A percentile compares a stretch with the other conserved stretches of the same genome.
These are phyloP conservation scores for Branchinecta lindahli DNA, from an alignment of 1,140 invertebrate genomes.

Conservation along the genomic window DNA sequence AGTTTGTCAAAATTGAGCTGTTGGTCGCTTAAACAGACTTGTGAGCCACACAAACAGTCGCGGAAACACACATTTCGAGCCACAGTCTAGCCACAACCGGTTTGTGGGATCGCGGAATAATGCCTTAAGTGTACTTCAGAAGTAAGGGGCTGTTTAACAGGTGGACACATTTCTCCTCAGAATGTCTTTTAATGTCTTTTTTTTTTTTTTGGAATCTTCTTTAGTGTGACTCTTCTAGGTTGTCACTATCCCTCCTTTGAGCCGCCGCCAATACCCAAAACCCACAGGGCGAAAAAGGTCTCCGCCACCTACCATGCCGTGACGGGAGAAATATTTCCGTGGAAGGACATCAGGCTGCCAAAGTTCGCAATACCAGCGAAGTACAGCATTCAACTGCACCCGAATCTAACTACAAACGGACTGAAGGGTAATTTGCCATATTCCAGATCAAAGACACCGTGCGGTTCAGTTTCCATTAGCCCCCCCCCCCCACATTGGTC, in stretches of 20 bases:
- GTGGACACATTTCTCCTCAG: too few relatives aligned
- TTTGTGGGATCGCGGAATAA: too few relatives aligned
- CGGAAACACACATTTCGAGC: too few relatives aligned
- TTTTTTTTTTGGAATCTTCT: too few relatives aligned
- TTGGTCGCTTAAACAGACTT: too few relatives aligned
- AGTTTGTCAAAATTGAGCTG: too few relatives aligned
- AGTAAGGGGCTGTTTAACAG: too few relatives aligned
- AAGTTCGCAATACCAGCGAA: slow-evolving; percentile 56
- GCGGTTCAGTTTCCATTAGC: background rate
- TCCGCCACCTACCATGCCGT: slow-evolving; percentile 44
- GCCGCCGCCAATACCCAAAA: slow-evolving; percentile 21
- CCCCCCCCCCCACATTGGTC: too few relatives aligned
- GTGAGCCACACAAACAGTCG: too few relatives aligned
- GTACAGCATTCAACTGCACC: slow-evolving; percentile 80
- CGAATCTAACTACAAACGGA: slow-evolving; percentile 75
- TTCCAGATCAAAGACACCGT: background rate
- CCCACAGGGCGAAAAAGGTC: slow-evolving; percentile 20
- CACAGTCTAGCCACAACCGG: too few relatives aligned
- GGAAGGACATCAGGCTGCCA: slow-evolving; percentile 71
- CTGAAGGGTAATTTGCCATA: slow-evolving; percentile 49
- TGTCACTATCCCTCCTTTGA: slow-evolving; percentile 43
- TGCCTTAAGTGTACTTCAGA: too few relatives aligned
- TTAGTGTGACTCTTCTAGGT: slow-evolving; percentile 33
- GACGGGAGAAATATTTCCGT: slow-evolving; percentile 61
- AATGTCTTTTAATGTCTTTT: too few relatives aligned